These are phyloP conservation scores for Trogon melanurus DNA, from an alignment of 2,113 vertebrate genomes.

Conservation along the genomic window DNA sequence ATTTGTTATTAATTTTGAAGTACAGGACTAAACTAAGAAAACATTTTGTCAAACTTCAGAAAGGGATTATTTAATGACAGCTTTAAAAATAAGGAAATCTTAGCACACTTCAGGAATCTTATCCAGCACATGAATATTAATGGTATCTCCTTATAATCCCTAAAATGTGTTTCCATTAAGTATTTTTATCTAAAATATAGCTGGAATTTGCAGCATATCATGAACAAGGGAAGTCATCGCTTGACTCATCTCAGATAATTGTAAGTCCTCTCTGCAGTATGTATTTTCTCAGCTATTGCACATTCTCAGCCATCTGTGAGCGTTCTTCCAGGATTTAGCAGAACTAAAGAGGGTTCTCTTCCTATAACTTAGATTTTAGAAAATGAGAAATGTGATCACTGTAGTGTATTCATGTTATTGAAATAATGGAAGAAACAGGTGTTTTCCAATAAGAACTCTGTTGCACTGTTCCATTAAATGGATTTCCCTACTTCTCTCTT, in stretches of 20 bases:
- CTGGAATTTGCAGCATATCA: constrained; percentile 37
- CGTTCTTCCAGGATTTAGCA: background rate
- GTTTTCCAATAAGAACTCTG: constrained; percentile 28
- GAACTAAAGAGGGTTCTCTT: background rate
- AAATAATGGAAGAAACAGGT: constrained; percentile 61
- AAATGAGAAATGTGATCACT: constrained; percentile 48
- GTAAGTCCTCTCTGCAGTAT: background rate
- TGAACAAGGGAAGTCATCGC: constrained; percentile 20
- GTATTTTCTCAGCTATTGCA: background rate
- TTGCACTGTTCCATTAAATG: background rate
- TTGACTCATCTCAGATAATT: constrained; percentile 57
- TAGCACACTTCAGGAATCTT: background rate
- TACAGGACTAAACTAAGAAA: background rate
- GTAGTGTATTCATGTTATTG: background rate
- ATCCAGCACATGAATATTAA: constrained; percentile 6
- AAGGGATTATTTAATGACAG: constrained; percentile 7
- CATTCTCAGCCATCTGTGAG: background rate
- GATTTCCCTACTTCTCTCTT: background rate
- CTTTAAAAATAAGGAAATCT: background rate
- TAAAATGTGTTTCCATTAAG: background rate
- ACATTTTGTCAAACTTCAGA: background rate
- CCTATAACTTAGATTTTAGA: constrained; percentile 30
- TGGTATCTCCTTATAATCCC: background rate
- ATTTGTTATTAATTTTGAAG: background rate
- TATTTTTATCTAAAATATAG: background rate